Base-by-base conservation (phyloP, 2,888 invertebrate species). In the Frankliniella intonsa region DNA sequence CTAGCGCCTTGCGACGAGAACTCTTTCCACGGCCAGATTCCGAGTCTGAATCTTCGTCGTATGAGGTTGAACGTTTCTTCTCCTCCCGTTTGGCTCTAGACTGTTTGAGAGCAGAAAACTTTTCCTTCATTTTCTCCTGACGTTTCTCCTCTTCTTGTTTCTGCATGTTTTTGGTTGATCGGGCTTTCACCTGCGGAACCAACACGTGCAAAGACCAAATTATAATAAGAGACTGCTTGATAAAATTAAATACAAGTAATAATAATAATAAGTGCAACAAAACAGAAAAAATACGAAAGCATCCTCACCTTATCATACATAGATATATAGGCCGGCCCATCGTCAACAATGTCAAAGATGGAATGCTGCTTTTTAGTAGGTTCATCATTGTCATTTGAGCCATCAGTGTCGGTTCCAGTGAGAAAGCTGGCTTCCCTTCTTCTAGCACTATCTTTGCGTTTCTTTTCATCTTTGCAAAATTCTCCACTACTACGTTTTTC, bases 151-250 rank as follows among this genome's bases (percentile, higher is more conserved):
- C 96, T 87, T 95, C 95, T 87, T 95, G 93, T 87, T 96, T 96
- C 87, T 96, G 95, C 94, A 96, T 95, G 87, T 96, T 97, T 88
- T 97, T 96, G 86, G 96, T 96, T 49, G 97, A 96, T 76, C 97
- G 92, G 5, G 97, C 97, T 88, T 97, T 97, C 0, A 97, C 97
- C 69, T 69, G 22, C 62, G 69, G 22, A 69, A 69, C 38, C 38
- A 38, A 69, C 22, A 69, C 69, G 11, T 17, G 11, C 55, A 55
- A 55, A 55, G 11, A 55, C 11, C 1, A 55, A 11, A 55, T 55
- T 38, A 38, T 38, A 38, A 38, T 38, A 38, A 38, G 38, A 38
- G 38, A 38, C 38, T 38, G 38, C 38, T 38, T 62, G 62, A 19
- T 69, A 11, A 69, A 22, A 69, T 9, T 69, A 69, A 69, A 22